Evolutionary conservation across 1,140 invertebrate genomes (phyloP).

Genomic region (Drosophila pruinosa): DNA sequence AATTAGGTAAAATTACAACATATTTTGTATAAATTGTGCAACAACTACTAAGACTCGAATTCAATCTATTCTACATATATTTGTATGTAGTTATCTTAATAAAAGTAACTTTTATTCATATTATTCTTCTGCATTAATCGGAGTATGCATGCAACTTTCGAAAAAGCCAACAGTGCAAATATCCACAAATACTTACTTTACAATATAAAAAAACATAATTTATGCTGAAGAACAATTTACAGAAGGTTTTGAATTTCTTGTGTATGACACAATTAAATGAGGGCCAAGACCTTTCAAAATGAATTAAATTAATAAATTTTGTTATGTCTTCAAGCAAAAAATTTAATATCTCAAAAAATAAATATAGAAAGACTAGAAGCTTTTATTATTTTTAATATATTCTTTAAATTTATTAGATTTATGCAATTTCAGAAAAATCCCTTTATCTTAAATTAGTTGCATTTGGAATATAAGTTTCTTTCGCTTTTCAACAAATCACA

Average conservation of each 20-base stretch:
- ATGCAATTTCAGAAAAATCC: slow-evolving; percentile 77
- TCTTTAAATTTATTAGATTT: slow-evolving; percentile 20
- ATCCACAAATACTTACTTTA: slow-evolving; percentile 5
- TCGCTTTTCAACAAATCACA: slow-evolving; percentile 53
- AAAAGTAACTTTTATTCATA: slow-evolving; percentile 24
- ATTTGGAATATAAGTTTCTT: slow-evolving; percentile 50
- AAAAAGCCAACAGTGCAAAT: slow-evolving; percentile 32
- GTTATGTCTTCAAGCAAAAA: background rate
- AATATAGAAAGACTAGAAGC: background rate
- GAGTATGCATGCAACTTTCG: slow-evolving; percentile 60
- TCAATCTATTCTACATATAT: background rate
- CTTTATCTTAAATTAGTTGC: slow-evolving; percentile 33
- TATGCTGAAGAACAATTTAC: slow-evolving; percentile 50
- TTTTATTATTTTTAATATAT: background rate
- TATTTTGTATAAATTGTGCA: no score
- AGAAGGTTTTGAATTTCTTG: slow-evolving; percentile 68
- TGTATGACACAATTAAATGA: slow-evolving; percentile 11
- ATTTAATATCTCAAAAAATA: background rate
- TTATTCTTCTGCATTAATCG: slow-evolving; percentile 43
- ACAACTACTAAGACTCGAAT: slow-evolving; percentile 1
- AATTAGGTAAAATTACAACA: no score
- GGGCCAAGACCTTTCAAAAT: background rate
- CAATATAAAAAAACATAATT: background rate
- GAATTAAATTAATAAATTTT: background rate
- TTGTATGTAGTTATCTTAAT: slow-evolving; percentile 22